phyloP scores from a whole-genome alignment of 2,113 vertebrate species.

The Prinia subflava region DNA sequence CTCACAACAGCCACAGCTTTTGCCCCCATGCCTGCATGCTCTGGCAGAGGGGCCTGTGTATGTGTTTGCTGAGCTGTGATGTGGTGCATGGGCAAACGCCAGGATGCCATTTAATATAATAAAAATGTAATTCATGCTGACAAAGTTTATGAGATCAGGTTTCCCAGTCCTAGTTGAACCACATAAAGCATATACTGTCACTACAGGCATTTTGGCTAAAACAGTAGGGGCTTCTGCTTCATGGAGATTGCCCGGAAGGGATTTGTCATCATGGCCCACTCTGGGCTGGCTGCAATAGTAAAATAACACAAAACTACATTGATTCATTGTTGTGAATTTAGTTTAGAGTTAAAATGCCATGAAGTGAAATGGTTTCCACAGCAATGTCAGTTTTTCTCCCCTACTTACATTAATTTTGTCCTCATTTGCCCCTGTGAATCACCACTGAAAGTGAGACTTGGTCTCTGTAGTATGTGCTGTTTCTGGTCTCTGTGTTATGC shows the following conservation, averaged over 20 bases:
- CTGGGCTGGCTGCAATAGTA: neutral
- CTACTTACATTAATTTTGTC: conserved; percentile 42
- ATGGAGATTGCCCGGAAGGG: conserved; percentile 1
- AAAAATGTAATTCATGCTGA: conserved; percentile 7
- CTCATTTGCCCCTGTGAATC: conserved; percentile 37
- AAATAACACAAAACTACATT: conserved; percentile 10
- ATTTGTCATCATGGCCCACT: neutral
- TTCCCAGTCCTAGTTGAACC: conserved; percentile 4
- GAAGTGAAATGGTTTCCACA: conserved; percentile 37
- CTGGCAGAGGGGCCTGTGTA: neutral
- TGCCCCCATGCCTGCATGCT: neutral
- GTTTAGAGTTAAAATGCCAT: conserved; percentile 17
- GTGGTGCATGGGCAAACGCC: neutral
- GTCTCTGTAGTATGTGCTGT: neutral
- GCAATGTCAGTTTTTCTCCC: conserved; percentile 15
- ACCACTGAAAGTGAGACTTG: conserved; percentile 8
- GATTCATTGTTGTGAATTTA: conserved; percentile 32
- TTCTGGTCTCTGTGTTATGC: neutral
- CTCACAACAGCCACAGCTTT: neutral
- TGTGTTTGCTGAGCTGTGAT: neutral
- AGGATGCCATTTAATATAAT: neutral
- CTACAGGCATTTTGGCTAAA: conserved; percentile 2
- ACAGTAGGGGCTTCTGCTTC: neutral
- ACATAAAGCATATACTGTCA: conserved; percentile 28
- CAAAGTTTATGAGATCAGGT: neutral